Percentiles rank a stretch among this genome's conserved stretches.
Evolutionary conservation across 2,888 invertebrate genomes (phyloP).

Genomic region (Caenorhabditis becei): DNA sequence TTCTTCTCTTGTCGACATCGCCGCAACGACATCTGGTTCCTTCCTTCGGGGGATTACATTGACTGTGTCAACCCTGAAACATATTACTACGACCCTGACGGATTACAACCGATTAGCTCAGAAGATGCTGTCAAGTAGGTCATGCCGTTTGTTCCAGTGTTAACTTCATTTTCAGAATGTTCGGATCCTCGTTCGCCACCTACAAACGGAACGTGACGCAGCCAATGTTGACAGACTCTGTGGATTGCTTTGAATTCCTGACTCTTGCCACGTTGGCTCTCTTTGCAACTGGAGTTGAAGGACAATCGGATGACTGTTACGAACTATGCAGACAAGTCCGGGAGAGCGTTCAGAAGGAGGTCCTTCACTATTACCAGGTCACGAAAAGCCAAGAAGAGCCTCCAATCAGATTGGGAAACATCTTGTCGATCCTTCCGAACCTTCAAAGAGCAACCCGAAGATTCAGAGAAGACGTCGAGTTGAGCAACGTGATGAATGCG

Average conservation of each 20-base stretch:
- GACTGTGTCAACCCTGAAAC: constrained; percentile 60
- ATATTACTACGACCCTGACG: constrained; percentile 61
- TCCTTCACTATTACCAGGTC: constrained; percentile 7
- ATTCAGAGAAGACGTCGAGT: constrained; percentile 2
- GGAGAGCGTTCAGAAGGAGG: constrained; percentile 16
- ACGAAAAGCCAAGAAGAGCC: neutral
- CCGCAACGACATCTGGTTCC: constrained; percentile 59
- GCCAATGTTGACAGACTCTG: constrained; percentile 58
- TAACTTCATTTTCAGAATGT: constrained; percentile 41
- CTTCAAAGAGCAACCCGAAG: neutral
- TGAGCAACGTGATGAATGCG: constrained; percentile 14
- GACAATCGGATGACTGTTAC: constrained; percentile 19
- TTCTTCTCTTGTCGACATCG: constrained; percentile 47
- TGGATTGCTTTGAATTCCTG: constrained; percentile 62
- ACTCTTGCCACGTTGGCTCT: constrained; percentile 53
- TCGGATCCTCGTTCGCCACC: constrained; percentile 57
- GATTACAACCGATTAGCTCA: constrained; percentile 55
- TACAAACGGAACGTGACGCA: constrained; percentile 63
- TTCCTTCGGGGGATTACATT: constrained; percentile 65
- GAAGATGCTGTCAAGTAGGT: constrained; percentile 61
- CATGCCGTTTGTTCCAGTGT: neutral
- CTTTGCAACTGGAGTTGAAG: constrained; percentile 37
- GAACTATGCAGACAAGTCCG: constrained; percentile 8
- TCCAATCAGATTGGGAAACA: constrained; percentile 22
- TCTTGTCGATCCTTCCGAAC: constrained; percentile 21